These are phyloP conservation scores for Acheta domesticus DNA, from an alignment of 2,888 invertebrate species.

Conservation along the genomic window DNA sequence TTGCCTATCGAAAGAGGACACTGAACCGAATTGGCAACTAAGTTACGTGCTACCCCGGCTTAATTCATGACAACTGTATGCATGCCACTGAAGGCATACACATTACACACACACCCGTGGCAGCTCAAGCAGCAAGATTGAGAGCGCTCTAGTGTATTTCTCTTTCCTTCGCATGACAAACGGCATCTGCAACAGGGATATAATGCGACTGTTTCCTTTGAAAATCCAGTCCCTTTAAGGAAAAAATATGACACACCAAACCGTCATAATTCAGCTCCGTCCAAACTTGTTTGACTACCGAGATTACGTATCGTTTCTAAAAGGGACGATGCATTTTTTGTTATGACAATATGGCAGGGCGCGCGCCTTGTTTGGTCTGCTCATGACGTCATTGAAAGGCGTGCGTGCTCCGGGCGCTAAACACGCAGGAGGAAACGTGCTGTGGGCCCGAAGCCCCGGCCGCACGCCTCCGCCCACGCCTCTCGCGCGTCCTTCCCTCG, in stretches of 20 bases:
- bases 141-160: no score
- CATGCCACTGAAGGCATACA: no score
- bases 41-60: no score
- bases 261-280: not conserved
- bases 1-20: no score
- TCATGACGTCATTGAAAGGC: not conserved
- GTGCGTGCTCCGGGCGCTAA: not conserved
- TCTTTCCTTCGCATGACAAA: no score
- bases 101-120: no score
- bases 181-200: no score
- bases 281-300: not conserved
- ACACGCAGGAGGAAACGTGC: not conserved
- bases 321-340: not conserved
- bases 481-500: not conserved
- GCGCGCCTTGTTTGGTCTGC: not conserved
- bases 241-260: not conserved
- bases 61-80: no score
- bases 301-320: not conserved
- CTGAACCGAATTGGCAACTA: no score
- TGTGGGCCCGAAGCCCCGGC: not conserved
- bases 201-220: not conserved
- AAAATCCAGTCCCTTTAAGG: not conserved
- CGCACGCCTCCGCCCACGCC: not conserved
- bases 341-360: not conserved
- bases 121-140: no score